Evolutionary conservation across 1,140 invertebrate genomes (phyloP).

Genomic region (Trinorchestia longiramus): DNA sequence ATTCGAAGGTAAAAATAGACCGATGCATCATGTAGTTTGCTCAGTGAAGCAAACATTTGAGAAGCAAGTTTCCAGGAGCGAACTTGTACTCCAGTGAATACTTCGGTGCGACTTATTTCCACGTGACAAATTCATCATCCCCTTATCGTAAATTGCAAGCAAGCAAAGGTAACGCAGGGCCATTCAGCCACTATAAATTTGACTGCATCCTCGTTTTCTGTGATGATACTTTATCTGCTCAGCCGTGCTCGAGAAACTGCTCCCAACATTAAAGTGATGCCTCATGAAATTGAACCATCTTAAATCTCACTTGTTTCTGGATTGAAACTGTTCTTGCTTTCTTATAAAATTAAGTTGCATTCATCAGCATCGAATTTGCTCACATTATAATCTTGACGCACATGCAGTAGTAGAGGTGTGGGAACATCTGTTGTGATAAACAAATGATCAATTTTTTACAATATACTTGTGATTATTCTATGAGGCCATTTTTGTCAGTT

Average conservation of each 20-base stretch:
- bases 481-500: too few species aligned
- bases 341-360: not conserved
- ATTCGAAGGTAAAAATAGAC: not conserved
- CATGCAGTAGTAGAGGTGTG: not conserved
- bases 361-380: not conserved
- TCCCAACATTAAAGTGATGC: not conserved
- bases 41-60: not conserved
- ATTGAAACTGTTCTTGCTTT: not conserved
- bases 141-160: not conserved
- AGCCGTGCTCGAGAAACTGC: not conserved
- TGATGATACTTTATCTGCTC: not conserved
- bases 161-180: not conserved
- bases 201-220: not conserved
- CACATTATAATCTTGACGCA: too few species aligned
- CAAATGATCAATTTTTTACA: too few species aligned
- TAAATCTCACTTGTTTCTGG: not conserved
- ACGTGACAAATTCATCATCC: not conserved
- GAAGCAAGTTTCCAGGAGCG: not conserved
- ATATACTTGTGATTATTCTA: too few species aligned
- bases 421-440: too few species aligned
- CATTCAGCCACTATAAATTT: not conserved
- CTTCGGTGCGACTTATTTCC: not conserved
- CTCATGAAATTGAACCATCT: not conserved
- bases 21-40: not conserved
- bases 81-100: not conserved